Base-by-base conservation (phyloP, 1,140 invertebrate species). In the Drepana arcuata region DNA sequence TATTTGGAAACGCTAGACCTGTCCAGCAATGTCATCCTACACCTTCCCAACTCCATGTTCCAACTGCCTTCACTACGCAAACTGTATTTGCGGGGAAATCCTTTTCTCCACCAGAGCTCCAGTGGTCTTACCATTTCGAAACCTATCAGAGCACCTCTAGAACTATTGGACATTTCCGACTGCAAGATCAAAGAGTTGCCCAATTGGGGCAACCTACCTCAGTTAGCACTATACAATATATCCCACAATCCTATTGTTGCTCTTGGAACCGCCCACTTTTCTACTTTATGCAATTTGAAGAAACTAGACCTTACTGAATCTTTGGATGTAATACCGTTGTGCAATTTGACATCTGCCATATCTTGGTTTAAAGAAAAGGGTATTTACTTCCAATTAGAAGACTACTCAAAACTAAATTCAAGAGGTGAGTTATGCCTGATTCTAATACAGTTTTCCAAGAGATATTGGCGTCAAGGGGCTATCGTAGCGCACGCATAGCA, bases 51-150 rank as follows among this genome's bases (percentile, higher is more conserved):
- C 25, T 67, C 81, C 14, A 67, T 89, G 33, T 87, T 88, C 18
- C 78, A 86, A 37, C 38, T 88, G 45, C 86, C 86, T 0, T 78
- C 79, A 1, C 56, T 89, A 42, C 75, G 86, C 48, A 87, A 86
- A 52, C 50, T 89, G 7, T 88, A 88, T 45, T 66, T 88, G 7
- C 84, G 79, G 34, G 83, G 86, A 28, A 88, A 89, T 59, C 74
- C 80, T 4, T 49, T 87, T 15, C 47, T 71, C n/a, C 67, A 85
- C 12, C 43, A 85, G 14, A 62, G 69, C 31, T 47, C 67, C 3
- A 77, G 68, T 18, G 58, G 81, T 14, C 44, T 80, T 41, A 38
- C 48, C 42, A 67, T 86, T 35, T 64, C 68, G 10, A 86, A 74
- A 36, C 86, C 86, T 0, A 84, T 88, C 7, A 63, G 57, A 41